Percentiles rank a stretch among this genome's conserved stretches.
phyloP scores from a whole-genome alignment of 2,797 vertebrate genomes.

The Thripadectes ignobilis region DNA sequence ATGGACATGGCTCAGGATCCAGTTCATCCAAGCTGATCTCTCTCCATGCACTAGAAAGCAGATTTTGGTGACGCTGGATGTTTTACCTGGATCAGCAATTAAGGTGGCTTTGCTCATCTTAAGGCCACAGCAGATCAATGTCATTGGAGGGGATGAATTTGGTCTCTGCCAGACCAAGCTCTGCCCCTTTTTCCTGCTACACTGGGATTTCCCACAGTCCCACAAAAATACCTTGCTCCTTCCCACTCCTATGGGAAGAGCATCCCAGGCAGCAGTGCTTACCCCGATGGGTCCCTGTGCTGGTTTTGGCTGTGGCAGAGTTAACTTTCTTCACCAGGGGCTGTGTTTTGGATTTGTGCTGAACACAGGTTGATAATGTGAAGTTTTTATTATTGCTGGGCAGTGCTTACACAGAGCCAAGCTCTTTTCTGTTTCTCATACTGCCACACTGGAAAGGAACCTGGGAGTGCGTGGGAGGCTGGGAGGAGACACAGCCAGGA shows the following conservation, averaged over 20 bases:
- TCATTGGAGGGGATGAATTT: not conserved
- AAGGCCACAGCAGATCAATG: accelerated
- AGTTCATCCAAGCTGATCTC: not conserved
- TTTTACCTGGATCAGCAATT: not conserved
- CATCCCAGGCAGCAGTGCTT: not conserved
- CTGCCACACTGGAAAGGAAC: not conserved
- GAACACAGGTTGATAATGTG: not conserved
- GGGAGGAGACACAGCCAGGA: not conserved
- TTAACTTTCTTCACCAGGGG: not conserved
- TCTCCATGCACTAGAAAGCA: accelerated
- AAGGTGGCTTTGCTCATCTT: not conserved
- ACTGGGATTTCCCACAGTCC: not conserved
- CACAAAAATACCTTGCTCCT: not conserved
- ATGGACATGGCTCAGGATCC: not conserved
- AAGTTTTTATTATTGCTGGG: not conserved
- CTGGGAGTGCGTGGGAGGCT: not conserved
- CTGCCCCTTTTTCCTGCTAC: accelerated
- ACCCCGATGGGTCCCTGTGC: not conserved
- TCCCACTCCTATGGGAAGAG: accelerated
- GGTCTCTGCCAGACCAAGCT: not conserved
- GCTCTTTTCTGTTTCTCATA: not conserved
- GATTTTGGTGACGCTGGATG: not conserved
- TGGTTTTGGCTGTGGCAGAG: not conserved
- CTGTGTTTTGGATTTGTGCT: not conserved
- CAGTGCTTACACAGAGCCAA: not conserved